Base-by-base conservation (phyloP, 2,797 vertebrate species). In the Chloroceryle amazona region DNA sequence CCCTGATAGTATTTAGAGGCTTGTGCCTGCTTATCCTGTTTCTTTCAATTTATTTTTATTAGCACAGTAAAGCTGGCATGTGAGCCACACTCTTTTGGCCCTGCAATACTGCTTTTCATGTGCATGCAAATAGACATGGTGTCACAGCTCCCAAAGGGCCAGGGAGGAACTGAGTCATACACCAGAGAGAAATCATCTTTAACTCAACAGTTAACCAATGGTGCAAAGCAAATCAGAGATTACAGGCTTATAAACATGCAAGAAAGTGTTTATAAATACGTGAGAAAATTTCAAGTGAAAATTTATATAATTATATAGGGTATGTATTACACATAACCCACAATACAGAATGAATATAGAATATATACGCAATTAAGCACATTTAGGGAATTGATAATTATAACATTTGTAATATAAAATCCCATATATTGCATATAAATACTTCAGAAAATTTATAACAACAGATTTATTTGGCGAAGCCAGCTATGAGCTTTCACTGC, bases 11-110 rank as follows among this genome's bases (percentile, higher is more conserved):
- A 23, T 42, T 62, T 7, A 25, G 58, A 47, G 72, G 44, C 20
- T 31, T 65, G 2, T 8, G 9, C 35, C 49, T 70, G 4, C 57
- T 71, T 49, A 25, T 13, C 25, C 31, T 35, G 5, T 14, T 52
- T 46, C 13, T 84, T 89, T 46, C 23, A 33, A 28, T 52, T 60
- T n/a, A 6, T 51, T 58, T 61, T 85, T 26, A 7, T 21, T 15
- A 9, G 58, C 13, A 7, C 1, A 0, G 44, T 11, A 51, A 67
- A 49, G 19, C 31, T 57, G 52, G 33, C 26, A 15, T 29, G 9
- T 5, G 18, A 4, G 0, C 35, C 8, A 4, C 1, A 1, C 29
- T 22, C 1, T 25, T 66, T 33, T 3, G 4, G 15, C 73, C 68
- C 58, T 71, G 42, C 55, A 12, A 19, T 5, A 2, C 29, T 3